Percentiles rank a stretch among this genome's conserved stretches.
phyloP scores from a whole-genome alignment of 2,888 invertebrate genomes.

The Holacanthella duospinosa region DNA sequence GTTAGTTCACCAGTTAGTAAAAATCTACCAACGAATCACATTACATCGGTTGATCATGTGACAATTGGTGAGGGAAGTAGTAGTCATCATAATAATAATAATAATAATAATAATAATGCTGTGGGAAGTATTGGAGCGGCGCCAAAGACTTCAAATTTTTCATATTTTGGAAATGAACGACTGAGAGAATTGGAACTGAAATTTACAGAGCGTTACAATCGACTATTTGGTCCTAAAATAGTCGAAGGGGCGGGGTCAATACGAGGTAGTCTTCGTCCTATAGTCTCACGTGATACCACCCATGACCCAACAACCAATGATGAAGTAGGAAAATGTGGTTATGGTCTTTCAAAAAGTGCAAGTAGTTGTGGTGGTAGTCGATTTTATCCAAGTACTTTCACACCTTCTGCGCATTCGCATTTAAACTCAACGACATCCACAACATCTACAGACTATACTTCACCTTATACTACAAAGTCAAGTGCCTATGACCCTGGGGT shows the following conservation, averaged over 20 bases:
- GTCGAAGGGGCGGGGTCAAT: constrained; percentile 9
- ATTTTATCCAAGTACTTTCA: background rate
- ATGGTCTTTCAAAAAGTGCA: constrained; percentile 37
- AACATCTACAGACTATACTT: background rate
- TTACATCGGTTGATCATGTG: background rate
- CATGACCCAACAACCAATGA: constrained; percentile 30
- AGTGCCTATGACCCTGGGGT: background rate
- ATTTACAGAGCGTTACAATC: constrained; percentile 34
- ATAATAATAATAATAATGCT: constrained; percentile 10
- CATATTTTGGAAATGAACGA: constrained; percentile 37
- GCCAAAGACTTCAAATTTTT: constrained; percentile 23
- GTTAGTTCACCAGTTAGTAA: background rate
- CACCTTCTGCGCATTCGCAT: background rate
- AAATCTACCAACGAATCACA: background rate
- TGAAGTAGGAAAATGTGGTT: too few species aligned
- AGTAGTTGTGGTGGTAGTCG: constrained; percentile 23
- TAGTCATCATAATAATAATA: too few species aligned
- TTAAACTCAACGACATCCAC: background rate
- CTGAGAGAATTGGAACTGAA: constrained; percentile 26
- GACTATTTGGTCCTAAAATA: constrained; percentile 34
- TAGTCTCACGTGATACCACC: background rate
- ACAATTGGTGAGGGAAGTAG: background rate
- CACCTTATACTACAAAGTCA: background rate
- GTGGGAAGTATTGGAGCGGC: background rate
- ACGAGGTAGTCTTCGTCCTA: background rate